These are phyloP conservation scores for Drosophila prostipennis DNA, from an alignment of 2,888 invertebrate genomes.

Conservation along the genomic window DNA sequence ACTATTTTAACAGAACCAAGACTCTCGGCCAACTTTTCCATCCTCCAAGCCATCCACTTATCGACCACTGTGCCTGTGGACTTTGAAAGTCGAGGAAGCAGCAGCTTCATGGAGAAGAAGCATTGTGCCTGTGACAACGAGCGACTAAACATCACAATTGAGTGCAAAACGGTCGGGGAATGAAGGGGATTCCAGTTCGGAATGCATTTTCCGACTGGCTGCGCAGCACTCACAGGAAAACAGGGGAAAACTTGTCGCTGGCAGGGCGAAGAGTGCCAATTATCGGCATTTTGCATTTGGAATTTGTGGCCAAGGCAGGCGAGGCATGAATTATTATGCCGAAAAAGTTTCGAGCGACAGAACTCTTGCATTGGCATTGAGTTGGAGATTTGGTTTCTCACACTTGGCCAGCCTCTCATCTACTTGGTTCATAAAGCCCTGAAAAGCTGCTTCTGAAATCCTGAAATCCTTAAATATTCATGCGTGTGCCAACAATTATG, in stretches of 20 bases:
- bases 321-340: conserved; percentile 65
- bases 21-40: neutral
- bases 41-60: neutral
- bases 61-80: conserved; percentile 2
- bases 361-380: conserved; percentile 33
- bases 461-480: conserved; percentile 54
- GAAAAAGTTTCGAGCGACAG: conserved; percentile 35
- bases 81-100: neutral
- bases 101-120: neutral
- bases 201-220: conserved; percentile 43
- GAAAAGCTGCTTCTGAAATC: conserved; percentile 19
- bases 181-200: neutral
- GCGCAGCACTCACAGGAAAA: conserved; percentile 10
- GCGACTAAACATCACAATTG: conserved; percentile 34
- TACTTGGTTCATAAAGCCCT: neutral
- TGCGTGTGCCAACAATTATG: conserved; percentile 59
- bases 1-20: neutral
- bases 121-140: conserved; percentile 28
- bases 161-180: conserved; percentile 7
- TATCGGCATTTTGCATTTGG: conserved; percentile 33
- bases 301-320: conserved; percentile 43
- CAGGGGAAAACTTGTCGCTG: conserved; percentile 21
- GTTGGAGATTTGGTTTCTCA: conserved; percentile 17
- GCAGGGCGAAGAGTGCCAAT: conserved; percentile 22
- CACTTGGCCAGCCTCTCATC: conserved; percentile 16